phyloP scores from a whole-genome alignment of 1,140 invertebrate genomes.

The Parapsyche elsis region DNA sequence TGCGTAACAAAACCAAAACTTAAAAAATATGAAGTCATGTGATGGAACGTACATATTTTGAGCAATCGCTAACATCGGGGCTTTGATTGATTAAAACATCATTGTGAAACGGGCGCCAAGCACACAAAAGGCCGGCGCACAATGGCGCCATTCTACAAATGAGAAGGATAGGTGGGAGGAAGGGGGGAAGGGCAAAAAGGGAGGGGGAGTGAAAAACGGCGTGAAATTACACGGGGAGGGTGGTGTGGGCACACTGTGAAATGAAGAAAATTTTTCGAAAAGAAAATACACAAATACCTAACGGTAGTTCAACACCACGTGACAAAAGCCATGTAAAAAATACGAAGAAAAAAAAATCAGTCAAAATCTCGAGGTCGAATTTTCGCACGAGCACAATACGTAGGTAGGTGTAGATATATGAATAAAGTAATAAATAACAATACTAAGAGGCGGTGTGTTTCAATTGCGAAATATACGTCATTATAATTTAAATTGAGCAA shows the following conservation, averaged over 20 bases:
- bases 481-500: too few relatives aligned
- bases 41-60: background rate
- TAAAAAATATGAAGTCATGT: too few relatives aligned
- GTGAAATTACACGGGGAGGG: conserved; percentile 39
- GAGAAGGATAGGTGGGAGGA: conserved; percentile 17
- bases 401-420: too few relatives aligned
- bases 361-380: too few relatives aligned
- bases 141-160: conserved; percentile 44
- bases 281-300: conserved; percentile 5
- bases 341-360: background rate
- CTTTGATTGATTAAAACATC: conserved; percentile 47
- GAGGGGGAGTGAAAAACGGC: conserved; percentile 33
- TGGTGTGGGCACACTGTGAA: conserved; percentile 4
- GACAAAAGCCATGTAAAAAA: background rate
- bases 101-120: conserved; percentile 39
- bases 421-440: too few relatives aligned
- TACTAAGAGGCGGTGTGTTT: too few relatives aligned
- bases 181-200: background rate
- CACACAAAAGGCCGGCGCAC: conserved; percentile 34
- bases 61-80: conserved; percentile 36
- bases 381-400: too few relatives aligned
- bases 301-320: background rate
- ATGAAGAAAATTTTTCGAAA: conserved; percentile 8
- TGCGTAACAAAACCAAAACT: too few relatives aligned
- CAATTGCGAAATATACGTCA: background rate